Evolutionary conservation across 1,140 invertebrate genomes (phyloP).

Genomic region (Drosophila repleta): DNA sequence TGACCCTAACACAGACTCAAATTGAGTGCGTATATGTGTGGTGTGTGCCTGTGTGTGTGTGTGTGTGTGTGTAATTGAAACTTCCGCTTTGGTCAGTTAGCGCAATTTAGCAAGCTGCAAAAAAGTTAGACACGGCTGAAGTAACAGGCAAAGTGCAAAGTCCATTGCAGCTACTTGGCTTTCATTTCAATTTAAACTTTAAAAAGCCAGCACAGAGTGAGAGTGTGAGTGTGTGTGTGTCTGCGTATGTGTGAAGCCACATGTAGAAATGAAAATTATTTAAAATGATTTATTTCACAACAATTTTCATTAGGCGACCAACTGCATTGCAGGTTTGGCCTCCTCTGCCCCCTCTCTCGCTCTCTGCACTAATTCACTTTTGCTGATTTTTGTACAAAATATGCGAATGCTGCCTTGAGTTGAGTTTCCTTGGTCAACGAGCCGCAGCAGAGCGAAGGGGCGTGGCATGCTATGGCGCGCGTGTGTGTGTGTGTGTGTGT

Average conservation of each 20-base stretch:
- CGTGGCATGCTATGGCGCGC: background rate
- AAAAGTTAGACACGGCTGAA: slow-evolving; percentile 79
- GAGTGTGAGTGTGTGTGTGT: background rate
- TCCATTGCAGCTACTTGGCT: slow-evolving; percentile 79
- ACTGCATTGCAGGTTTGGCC: slow-evolving; percentile 70
- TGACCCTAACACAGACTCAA: slow-evolving; percentile 26
- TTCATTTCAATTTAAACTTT: slow-evolving; percentile 81
- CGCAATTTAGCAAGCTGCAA: slow-evolving; percentile 81
- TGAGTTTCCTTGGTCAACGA: slow-evolving; percentile 15
- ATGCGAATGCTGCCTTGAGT: slow-evolving; percentile 65
- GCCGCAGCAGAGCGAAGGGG: background rate
- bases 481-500: slow-evolving; percentile 5
- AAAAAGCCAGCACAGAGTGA: slow-evolving; percentile 34
- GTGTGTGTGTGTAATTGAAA: slow-evolving; percentile 74
- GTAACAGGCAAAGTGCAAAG: slow-evolving; percentile 79
- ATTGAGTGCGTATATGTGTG: slow-evolving; percentile 15
- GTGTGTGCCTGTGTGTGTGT: slow-evolving; percentile 29
- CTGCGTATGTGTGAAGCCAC: slow-evolving; percentile 37
- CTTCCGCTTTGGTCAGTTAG: slow-evolving; percentile 81
- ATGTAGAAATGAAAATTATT: slow-evolving; percentile 73
- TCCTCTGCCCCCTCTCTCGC: background rate
- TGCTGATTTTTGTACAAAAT: slow-evolving; percentile 66
- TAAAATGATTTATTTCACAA: slow-evolving; percentile 82
- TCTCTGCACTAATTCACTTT: slow-evolving; percentile 74
- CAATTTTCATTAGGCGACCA: slow-evolving; percentile 75